A percentile compares a stretch with the other conserved stretches of the same genome.
These are phyloP conservation scores for Macropus fuliginosus DNA, from an alignment of 2,797 vertebrate species.

Conservation along the genomic window DNA sequence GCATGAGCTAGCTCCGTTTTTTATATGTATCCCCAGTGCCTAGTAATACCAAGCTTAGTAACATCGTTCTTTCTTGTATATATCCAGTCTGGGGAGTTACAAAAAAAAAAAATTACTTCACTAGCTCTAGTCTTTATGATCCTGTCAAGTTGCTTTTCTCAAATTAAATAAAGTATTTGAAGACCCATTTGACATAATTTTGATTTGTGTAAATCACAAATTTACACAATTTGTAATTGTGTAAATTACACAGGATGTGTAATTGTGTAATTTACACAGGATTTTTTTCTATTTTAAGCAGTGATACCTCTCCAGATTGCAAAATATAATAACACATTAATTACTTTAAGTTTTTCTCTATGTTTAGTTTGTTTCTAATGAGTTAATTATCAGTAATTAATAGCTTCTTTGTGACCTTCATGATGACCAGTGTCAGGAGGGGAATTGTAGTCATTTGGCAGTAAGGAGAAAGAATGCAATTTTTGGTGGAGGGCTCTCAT, in stretches of 20 bases:
- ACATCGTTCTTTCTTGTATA: not conserved
- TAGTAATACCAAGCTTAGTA: not conserved
- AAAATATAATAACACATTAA: not conserved
- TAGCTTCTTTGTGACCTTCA: constrained; percentile 54
- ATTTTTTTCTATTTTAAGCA: not conserved
- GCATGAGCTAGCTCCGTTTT: not conserved
- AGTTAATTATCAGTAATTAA: constrained; percentile 41
- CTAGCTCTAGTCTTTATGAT: not conserved
- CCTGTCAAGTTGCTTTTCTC: not conserved
- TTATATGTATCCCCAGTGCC: not conserved
- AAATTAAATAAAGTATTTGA: too few species aligned
- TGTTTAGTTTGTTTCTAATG: constrained; percentile 52
- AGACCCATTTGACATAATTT: too few species aligned
- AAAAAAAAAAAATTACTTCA: not conserved
- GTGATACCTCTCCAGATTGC: not conserved
- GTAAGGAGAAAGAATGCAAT: not conserved
- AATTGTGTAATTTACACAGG: not conserved
- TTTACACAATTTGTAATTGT: not conserved
- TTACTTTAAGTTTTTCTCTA: constrained; percentile 45
- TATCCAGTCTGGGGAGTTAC: not conserved
- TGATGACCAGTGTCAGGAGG: not conserved
- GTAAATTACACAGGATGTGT: too few species aligned
- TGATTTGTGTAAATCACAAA: too few species aligned
- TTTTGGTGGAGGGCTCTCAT: not conserved
- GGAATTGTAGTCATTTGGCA: not conserved